Percentiles rank a stretch among this genome's conserved stretches.
These are phyloP conservation scores for Ciona savignyi DNA, from an alignment of 23 tunicate species.

Conservation along the genomic window DNA sequence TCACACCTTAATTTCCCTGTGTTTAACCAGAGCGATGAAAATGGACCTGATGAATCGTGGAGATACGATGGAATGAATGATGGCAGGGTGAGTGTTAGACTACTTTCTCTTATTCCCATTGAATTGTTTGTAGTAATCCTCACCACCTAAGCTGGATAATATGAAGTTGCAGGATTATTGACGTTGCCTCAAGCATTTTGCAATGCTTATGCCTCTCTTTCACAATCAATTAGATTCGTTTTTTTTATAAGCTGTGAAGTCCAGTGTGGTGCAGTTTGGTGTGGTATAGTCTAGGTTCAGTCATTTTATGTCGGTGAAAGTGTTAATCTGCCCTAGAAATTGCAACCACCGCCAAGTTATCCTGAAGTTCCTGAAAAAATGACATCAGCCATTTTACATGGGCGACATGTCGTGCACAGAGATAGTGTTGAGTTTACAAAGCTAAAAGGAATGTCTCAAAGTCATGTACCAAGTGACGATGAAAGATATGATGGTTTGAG, in stretches of 20 bases:
- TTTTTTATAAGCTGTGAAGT: not conserved
- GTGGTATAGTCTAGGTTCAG: not conserved
- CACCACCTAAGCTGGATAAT: not conserved
- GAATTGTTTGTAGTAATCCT: not conserved
- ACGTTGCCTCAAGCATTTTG: not conserved
- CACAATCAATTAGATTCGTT: not conserved
- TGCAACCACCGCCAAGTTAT: not conserved
- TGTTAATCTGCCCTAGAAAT: not conserved
- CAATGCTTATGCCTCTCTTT: not conserved
- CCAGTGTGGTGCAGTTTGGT: not conserved
- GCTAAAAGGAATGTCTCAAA: not conserved
- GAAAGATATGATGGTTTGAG: slow-evolving; percentile 6
- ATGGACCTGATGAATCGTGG: not conserved
- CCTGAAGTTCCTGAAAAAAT: not conserved
- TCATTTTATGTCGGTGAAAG: not conserved
- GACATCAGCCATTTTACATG: not conserved
- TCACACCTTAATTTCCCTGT: no score
- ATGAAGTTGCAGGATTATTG: not conserved
- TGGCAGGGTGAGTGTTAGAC: not conserved
- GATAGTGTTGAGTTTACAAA: slow-evolving; percentile 71
- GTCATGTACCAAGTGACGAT: not conserved
- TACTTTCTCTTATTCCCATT: not conserved
- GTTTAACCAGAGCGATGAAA: not conserved
- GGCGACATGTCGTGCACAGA: slow-evolving; percentile 29
- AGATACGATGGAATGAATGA: not conserved